phyloP scores from a whole-genome alignment of 2,888 invertebrate genomes.

The Epirrhoe tristata region DNA sequence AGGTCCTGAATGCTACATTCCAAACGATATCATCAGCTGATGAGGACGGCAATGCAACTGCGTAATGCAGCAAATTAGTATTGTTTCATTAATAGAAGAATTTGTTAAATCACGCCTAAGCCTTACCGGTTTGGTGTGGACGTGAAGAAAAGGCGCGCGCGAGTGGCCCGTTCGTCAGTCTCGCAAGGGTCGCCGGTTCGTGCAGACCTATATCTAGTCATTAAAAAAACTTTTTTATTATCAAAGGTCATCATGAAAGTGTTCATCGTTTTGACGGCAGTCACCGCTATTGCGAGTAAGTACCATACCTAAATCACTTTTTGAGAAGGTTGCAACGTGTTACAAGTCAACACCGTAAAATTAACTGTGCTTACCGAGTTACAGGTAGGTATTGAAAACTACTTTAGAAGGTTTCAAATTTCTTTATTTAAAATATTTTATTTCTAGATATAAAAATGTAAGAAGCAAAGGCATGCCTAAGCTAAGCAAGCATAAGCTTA shows the following conservation, averaged over 20 bases:
- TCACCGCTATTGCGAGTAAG: constrained; percentile 80
- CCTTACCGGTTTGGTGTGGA: constrained; percentile 76
- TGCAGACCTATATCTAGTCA: constrained; percentile 83
- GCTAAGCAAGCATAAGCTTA: no score
- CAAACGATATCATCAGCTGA: constrained; percentile 51
- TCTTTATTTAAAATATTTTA: neutral
- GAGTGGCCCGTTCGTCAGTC: constrained; percentile 71
- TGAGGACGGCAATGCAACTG: constrained; percentile 52
- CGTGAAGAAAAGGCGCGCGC: constrained; percentile 83
- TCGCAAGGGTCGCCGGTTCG: constrained; percentile 75
- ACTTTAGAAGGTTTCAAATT: neutral
- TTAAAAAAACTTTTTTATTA: constrained; percentile 63
- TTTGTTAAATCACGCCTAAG: constrained; percentile 74
- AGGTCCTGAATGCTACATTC: constrained; percentile 1
- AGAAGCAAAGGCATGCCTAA: neutral
- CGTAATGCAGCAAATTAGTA: constrained; percentile 61
- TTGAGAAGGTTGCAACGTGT: neutral
- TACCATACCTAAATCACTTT: constrained; percentile 42
- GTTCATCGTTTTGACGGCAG: constrained; percentile 80
- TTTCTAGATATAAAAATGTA: neutral
- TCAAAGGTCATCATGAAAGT: constrained; percentile 82
- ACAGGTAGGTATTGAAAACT: neutral
- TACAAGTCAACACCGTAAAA: constrained; percentile 5
- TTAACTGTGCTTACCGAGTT: neutral
- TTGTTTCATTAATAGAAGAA: constrained; percentile 72